Conservation (phyloP, 2,113 vertebrate genomes). For the Marmota flaviventris region DNA sequence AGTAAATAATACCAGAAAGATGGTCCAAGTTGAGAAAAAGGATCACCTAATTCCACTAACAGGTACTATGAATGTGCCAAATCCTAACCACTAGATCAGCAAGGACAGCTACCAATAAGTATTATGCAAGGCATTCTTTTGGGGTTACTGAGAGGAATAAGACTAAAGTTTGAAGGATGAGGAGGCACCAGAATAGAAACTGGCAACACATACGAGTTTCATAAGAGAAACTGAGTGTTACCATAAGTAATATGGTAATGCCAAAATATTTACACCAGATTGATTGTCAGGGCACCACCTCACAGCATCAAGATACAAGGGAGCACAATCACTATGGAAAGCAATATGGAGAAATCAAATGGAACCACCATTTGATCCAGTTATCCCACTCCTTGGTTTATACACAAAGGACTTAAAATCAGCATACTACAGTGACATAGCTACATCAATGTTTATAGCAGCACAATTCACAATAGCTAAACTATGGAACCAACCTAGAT, state of each 20-base stretch:
- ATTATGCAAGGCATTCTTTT: background rate
- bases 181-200: background rate
- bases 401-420: too few relatives aligned
- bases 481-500: too few relatives aligned
- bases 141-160: background rate
- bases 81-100: background rate
- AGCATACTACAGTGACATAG: too few relatives aligned
- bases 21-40: background rate
- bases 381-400: too few relatives aligned
- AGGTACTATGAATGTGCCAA: background rate
- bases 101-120: background rate
- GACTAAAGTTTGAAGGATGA: background rate
- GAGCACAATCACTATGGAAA: too few relatives aligned
- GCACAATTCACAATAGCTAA: too few relatives aligned
- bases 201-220: background rate
- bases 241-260: background rate
- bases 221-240: constrained; percentile 21
- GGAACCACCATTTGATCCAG: too few relatives aligned
- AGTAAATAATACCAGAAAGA: constrained; percentile 24
- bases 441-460: too few relatives aligned
- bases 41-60: background rate
- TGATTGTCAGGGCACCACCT: background rate
- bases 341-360: too few relatives aligned
- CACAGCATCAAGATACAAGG: background rate
- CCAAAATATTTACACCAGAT: background rate